phyloP scores from a whole-genome alignment of 2,797 vertebrate species.

The Cynodonichthys magdalenae region DNA sequence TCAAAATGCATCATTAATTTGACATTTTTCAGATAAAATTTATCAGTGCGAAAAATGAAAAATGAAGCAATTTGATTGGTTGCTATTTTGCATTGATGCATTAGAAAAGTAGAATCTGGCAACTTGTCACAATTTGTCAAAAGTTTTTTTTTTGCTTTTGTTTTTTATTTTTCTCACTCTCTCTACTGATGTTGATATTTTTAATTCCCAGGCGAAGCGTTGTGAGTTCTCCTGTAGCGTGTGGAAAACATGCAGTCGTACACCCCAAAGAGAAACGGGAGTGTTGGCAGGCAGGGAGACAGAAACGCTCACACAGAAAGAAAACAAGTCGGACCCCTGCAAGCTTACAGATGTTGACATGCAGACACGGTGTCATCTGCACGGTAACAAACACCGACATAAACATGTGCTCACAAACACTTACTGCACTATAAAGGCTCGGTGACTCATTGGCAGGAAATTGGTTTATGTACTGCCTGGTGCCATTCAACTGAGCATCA shows the following conservation, averaged over 20 bases:
- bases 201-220: constrained; percentile 5
- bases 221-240: not conserved
- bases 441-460: constrained; percentile 60
- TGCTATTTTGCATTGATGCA: not conserved
- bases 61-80: not conserved
- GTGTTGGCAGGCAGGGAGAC: constrained; percentile 7
- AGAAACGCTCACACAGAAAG: constrained; percentile 26
- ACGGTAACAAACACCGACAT: constrained; percentile 26
- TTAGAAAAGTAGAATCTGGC: not conserved
- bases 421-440: constrained; percentile 25
- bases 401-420: constrained; percentile 23
- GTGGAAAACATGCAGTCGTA: not conserved
- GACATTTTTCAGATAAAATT: not conserved
- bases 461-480: constrained; percentile 61
- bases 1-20: no score
- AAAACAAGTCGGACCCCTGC: constrained; percentile 29
- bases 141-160: not conserved
- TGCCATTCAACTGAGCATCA: constrained; percentile 52
- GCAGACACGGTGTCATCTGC: constrained; percentile 23
- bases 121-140: constrained; percentile 8
- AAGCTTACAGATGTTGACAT: constrained; percentile 41
- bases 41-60: not conserved
- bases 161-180: no score
- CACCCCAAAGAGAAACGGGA: constrained; percentile 16
- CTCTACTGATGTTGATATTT: constrained; percentile 6